These are phyloP conservation scores for Limnephilus marmoratus DNA, from an alignment of 2,888 invertebrate species.

Conservation along the genomic window DNA sequence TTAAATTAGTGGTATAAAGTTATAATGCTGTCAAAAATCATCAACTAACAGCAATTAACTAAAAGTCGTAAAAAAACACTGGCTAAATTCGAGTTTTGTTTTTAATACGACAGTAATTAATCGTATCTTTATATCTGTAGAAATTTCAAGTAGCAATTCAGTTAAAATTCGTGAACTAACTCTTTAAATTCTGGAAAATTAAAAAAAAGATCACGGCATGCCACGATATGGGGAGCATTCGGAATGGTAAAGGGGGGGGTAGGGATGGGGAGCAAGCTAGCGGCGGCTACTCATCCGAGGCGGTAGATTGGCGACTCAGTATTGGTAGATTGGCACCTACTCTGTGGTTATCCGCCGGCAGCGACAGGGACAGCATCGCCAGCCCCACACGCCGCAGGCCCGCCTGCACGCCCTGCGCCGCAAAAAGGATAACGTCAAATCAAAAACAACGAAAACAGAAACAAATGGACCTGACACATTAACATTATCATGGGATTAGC, in stretches of 20 bases:
- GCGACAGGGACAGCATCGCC: slow-evolving; percentile 66
- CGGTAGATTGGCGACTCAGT: slow-evolving; percentile 3
- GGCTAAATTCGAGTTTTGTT: too few species aligned
- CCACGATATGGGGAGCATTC: not conserved
- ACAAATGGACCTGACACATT: not conserved
- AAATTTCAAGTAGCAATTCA: not conserved
- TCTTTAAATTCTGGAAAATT: not conserved
- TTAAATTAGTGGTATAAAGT: too few species aligned
- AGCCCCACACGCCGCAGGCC: slow-evolving; percentile 63
- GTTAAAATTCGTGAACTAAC: not conserved
- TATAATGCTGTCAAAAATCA: too few species aligned
- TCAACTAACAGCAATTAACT: too few species aligned
- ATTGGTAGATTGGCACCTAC: slow-evolving; percentile 55
- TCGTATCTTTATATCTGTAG: not conserved
- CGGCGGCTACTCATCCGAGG: slow-evolving; percentile 38
- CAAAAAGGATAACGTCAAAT: slow-evolving; percentile 43
- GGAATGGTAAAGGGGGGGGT: not conserved
- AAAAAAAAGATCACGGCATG: not conserved
- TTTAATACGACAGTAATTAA: too few species aligned
- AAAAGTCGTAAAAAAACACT: too few species aligned
- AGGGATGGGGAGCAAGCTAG: slow-evolving; percentile 5
- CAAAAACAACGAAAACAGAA: not conserved
- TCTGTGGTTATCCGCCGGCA: slow-evolving; percentile 63
- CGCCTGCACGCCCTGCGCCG: slow-evolving; percentile 65
- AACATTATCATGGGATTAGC: not conserved